Evolutionary conservation across 2,113 vertebrate genomes (phyloP).

Genomic region (Dolichotis patagonum): DNA sequence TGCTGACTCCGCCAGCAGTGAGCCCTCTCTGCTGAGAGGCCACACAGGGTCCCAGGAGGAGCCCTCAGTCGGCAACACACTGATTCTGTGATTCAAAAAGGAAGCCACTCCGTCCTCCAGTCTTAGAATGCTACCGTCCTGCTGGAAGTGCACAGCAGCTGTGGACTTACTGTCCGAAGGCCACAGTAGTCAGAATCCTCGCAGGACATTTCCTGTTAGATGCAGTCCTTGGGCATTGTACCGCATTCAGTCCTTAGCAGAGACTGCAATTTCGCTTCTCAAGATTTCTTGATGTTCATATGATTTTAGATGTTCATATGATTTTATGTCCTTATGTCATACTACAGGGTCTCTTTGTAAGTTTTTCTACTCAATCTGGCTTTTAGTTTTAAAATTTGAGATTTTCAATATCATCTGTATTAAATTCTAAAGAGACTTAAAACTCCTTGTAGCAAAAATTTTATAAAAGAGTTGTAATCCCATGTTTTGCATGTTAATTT

Average conservation of each 20-base stretch:
- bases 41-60: background rate
- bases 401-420: background rate
- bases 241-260: background rate
- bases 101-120: too few relatives aligned
- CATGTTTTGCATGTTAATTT: conserved; percentile 43
- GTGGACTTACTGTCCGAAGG: background rate
- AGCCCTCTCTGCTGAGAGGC: background rate
- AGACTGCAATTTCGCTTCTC: background rate
- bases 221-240: background rate
- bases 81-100: background rate
- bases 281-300: background rate
- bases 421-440: conserved; percentile 43
- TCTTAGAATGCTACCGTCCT: background rate
- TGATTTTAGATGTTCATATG: conserved; percentile 23
- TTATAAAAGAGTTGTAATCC: conserved; percentile 32
- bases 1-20: background rate
- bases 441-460: background rate
- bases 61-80: background rate
- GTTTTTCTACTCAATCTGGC: conserved; percentile 28
- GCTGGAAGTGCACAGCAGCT: too few relatives aligned
- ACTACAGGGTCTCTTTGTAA: background rate
- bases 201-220: background rate
- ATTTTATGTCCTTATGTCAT: background rate
- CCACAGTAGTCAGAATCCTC: background rate
- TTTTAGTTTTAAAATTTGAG: background rate